Evolutionary conservation across 2,797 vertebrate genomes (phyloP).

Genomic region (Poecilia velifera): DNA sequence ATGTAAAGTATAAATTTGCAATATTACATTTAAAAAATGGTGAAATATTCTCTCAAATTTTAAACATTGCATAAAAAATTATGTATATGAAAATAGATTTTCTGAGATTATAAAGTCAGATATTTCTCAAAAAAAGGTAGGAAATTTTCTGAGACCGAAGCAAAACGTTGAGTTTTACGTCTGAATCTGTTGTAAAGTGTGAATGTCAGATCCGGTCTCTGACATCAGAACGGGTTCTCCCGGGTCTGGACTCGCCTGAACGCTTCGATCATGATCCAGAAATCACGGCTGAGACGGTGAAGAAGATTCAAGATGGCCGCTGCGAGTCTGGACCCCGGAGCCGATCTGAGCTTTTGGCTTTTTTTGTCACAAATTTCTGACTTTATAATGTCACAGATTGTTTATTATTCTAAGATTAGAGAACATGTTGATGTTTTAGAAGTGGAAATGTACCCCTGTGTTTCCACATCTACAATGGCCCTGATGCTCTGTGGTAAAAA

Average conservation of each 20-base stretch:
- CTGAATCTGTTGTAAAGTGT: no score
- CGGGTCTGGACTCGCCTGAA: no score
- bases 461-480: not conserved
- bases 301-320: not conserved
- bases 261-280: not conserved
- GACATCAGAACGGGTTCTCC: not conserved
- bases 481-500: conserved; percentile 12
- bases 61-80: not conserved
- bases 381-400: not conserved
- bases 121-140: not conserved
- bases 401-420: not conserved
- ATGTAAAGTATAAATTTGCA: not conserved
- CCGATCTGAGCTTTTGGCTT: not conserved
- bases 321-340: no score
- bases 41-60: not conserved
- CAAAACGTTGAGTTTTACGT: no score
- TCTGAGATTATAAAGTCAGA: not conserved
- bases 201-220: no score
- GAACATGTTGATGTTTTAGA: not conserved
- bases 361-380: not conserved
- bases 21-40: not conserved
- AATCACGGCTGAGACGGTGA: not conserved
- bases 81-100: no score
- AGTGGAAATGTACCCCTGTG: not conserved
- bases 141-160: not conserved